These are phyloP conservation scores for Poeciliopsis turrubarensis DNA, from an alignment of 2,113 vertebrate species.

Conservation along the genomic window DNA sequence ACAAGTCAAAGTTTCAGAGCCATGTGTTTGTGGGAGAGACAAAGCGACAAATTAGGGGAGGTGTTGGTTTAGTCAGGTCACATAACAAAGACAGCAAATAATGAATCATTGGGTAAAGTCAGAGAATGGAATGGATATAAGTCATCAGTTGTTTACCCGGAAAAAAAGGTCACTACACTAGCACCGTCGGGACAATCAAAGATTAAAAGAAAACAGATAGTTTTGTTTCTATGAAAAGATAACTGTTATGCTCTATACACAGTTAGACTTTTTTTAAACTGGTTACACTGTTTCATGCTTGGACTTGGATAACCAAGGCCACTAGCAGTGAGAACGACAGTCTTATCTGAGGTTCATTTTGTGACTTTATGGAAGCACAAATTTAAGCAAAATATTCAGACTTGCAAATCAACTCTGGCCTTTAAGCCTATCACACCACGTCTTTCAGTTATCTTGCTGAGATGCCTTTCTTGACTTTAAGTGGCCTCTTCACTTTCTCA, in stretches of 20 bases:
- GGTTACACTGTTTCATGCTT: neutral
- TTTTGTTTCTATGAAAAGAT: neutral
- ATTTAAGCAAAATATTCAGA: neutral
- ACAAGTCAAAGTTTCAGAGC: slow-evolving; percentile 6
- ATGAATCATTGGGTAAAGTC: slow-evolving; percentile 23
- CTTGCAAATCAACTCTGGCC: neutral
- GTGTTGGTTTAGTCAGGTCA: slow-evolving; percentile 13
- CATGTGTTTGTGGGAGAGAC: slow-evolving; percentile 6
- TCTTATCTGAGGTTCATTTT: neutral
- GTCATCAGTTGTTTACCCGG: slow-evolving; percentile 13
- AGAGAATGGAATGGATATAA: slow-evolving; percentile 20
- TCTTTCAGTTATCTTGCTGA: slow-evolving; percentile 2
- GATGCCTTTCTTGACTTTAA: slow-evolving; percentile 31
- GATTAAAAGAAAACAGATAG: neutral
- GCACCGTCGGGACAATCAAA: neutral
- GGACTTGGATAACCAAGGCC: neutral
- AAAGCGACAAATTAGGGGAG: neutral
- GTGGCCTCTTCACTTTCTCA: slow-evolving; percentile 56
- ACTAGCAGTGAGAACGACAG: neutral
- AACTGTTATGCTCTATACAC: too few relatives aligned
- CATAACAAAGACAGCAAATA: slow-evolving; percentile 23
- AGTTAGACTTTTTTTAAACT: neutral
- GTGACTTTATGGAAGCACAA: neutral
- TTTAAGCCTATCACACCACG: neutral
- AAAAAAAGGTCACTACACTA: neutral